A percentile compares a stretch with the other conserved stretches of the same genome.
These are phyloP conservation scores for Drosophila paulistorum DNA, from an alignment of 1,140 invertebrate genomes.

Conservation along the genomic window DNA sequence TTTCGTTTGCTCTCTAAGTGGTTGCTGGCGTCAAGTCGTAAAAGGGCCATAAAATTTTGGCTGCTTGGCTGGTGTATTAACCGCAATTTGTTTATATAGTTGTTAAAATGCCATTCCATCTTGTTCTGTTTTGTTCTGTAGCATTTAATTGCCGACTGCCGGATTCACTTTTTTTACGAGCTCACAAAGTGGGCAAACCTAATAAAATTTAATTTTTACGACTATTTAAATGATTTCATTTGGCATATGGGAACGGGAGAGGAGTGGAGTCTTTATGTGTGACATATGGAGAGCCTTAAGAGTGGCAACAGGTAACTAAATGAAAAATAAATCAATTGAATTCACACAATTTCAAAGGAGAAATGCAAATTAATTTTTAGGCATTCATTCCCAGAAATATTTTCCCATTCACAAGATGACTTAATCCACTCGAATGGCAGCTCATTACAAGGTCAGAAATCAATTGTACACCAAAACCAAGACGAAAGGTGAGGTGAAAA, in stretches of 20 bases:
- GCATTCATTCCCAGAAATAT: neutral
- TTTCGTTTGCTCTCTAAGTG: conserved; percentile 39
- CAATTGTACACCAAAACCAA: conserved; percentile 38
- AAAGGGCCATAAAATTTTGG: conserved; percentile 76
- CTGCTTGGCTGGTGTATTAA: conserved; percentile 59
- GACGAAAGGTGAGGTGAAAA: conserved; percentile 16
- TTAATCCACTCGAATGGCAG: conserved; percentile 47
- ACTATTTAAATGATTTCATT: conserved; percentile 79
- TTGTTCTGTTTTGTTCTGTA: conserved; percentile 63
- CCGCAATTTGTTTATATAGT: conserved; percentile 81
- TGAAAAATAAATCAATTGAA: conserved; percentile 4
- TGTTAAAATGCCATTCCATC: conserved; percentile 77
- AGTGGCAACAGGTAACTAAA: conserved; percentile 56
- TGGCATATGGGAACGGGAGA: neutral
- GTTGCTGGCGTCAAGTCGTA: conserved; percentile 82
- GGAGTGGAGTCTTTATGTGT: neutral
- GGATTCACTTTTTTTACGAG: conserved; percentile 71
- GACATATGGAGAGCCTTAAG: conserved; percentile 19
- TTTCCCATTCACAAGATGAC: conserved; percentile 34
- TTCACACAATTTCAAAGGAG: no score
- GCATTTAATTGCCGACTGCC: conserved; percentile 75
- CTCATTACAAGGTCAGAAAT: conserved; percentile 59
- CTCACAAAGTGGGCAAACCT: conserved; percentile 50
- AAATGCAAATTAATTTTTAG: no score
- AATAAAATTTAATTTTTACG: conserved; percentile 79